Base-by-base conservation (phyloP, 2,113 vertebrate species). In the Lepisosteus osseus region DNA sequence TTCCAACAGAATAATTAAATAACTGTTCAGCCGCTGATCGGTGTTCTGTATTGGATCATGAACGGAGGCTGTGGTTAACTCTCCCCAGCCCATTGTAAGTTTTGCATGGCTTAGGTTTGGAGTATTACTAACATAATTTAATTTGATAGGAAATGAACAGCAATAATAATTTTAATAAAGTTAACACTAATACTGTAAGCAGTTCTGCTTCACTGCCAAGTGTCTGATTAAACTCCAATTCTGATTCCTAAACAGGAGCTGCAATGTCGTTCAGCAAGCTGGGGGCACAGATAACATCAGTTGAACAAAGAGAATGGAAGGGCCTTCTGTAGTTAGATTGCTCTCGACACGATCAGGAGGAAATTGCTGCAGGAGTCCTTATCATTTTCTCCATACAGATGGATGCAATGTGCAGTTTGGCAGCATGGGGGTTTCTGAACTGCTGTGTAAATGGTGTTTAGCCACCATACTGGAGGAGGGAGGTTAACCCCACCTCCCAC, bases 201-300 rank as follows among this genome's bases (percentile, higher is more conserved):
- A 5, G 7, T 17, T n/a, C 13, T 47, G 14, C 45, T 47, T 47
- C 11, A 17, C 44, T 67, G 65, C 17, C 40, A 15, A 67, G 14
- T 15, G 44, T 67, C 65, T 67, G 65, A 67, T 67, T 67, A 67
- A 67, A 67, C 44, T 67, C 45, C n/a, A 15, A 15, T 67, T 7
- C 65, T 15, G n/a, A 51, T 67, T 51, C 65, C 7, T 13, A 29
- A n/a, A 59, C 11, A 59, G 56, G 13, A 8, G 12, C 56, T 59
- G 29, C 29, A 54, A 54, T 17, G 45, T 67, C n/a, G 44, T 67
- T 67, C 4, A 59, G n/a, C 12, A 4, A 59, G 3, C 65, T 44
- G 51, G 14, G 14, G 45, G n/a, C 47, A 14, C 65, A 12, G 44
- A 47, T n/a, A 17, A 44, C 65, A 47, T 3, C 14, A 4, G 15